phyloP scores from a whole-genome alignment of 2,888 invertebrate genomes.

The Agrochola litura region DNA sequence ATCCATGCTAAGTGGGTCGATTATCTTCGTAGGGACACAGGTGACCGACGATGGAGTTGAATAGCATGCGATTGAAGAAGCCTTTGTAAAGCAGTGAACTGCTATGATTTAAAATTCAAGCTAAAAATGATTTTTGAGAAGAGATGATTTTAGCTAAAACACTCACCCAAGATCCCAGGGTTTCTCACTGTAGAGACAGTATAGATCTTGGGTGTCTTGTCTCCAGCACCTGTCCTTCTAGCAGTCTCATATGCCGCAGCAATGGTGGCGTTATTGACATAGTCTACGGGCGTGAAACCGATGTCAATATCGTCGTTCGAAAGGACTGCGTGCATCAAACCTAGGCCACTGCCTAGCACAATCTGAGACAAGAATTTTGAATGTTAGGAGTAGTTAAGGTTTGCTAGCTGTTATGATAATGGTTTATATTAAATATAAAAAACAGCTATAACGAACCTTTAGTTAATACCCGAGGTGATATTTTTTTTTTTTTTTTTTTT shows the following conservation, averaged over 20 bases:
- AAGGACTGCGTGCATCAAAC: neutral
- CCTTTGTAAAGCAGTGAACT: too few relatives aligned
- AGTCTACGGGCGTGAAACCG: neutral
- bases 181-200: neutral
- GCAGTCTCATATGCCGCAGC: neutral
- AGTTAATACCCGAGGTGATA: too few relatives aligned
- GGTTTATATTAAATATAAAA: too few relatives aligned
- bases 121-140: neutral
- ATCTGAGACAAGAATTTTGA: neutral
- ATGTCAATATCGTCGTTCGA: neutral
- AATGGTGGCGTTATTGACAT: neutral
- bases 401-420: neutral
- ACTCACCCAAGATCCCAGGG: neutral
- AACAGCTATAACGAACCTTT: too few relatives aligned
- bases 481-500: too few relatives aligned
- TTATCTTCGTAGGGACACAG: too few relatives aligned
- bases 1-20: too few relatives aligned
- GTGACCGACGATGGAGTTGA: neutral
- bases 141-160: neutral
- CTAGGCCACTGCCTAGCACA: neutral
- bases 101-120: neutral
- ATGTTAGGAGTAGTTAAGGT: neutral
- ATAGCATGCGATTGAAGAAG: neutral
- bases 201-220: neutral
- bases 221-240: neutral